Conservation (phyloP, 2,888 invertebrate species). For the Agrotis segetum region DNA sequence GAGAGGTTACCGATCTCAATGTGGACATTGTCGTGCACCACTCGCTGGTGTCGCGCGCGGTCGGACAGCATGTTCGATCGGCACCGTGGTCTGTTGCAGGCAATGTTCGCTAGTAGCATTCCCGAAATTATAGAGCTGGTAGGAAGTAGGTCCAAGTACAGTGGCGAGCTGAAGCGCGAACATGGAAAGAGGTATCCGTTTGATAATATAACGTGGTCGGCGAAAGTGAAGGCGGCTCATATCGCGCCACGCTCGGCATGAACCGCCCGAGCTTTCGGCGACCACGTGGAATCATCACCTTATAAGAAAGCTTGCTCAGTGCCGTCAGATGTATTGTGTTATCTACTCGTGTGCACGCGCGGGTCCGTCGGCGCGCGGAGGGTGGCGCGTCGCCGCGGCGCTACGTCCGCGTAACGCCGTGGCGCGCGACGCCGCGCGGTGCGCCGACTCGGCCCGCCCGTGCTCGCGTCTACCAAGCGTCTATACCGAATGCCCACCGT, state of each 20-base stretch:
- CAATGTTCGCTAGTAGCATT: conserved; percentile 99
- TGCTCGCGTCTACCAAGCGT: conserved; percentile 89
- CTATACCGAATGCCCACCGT: conserved; percentile 89
- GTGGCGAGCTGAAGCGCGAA: conserved; percentile 99
- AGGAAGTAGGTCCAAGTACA: conserved; percentile 99
- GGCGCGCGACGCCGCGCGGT: conserved; percentile 70
- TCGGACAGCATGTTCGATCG: conserved; percentile 83
- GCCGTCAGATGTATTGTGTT: conserved; percentile 92
- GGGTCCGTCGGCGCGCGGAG: conserved; percentile 72
- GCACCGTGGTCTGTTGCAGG: conserved; percentile 95
- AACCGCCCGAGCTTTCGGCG: conserved; percentile 85
- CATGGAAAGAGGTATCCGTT: conserved; percentile 99
- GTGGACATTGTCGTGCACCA: conserved; percentile 90
- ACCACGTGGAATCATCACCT: conserved; percentile 85
- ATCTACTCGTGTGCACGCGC: conserved; percentile 89
- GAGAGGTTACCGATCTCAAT: conserved; percentile 85
- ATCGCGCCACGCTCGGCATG: conserved; percentile 78
- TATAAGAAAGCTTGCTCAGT: conserved; percentile 90
- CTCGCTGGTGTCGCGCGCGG: conserved; percentile 87
- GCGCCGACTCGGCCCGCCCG: conserved; percentile 76
- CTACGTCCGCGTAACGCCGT: conserved; percentile 71
- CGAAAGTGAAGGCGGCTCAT: conserved; percentile 88
- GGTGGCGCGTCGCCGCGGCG: conserved; percentile 67
- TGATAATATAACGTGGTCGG: conserved; percentile 84
- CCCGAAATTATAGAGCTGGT: conserved; percentile 99